Base-by-base conservation (phyloP, 2,888 invertebrate species). In the Ochropleura plecta region DNA sequence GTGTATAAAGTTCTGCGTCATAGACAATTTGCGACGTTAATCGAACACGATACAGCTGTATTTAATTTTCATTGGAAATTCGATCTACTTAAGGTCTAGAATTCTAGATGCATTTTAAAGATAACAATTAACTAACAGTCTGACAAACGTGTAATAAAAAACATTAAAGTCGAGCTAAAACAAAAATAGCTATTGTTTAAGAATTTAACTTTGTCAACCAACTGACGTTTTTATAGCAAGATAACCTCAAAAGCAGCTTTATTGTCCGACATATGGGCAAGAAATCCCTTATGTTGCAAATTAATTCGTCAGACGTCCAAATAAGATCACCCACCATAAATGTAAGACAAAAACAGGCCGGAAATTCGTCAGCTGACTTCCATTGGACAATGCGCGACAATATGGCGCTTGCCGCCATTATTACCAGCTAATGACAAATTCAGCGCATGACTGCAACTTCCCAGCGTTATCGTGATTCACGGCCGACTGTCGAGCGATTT, bases 361-460 rank as follows among this genome's bases (percentile, higher is more conserved):
- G 91, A 93, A 88, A 91, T 92, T 91, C 91, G 93, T 93, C 94
- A 93, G 90, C 90, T 91, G 92, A 86, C 71, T 76, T 76, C 79
- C 75, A 86, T 80, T 84, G 87, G 85, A 93, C 93, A 93, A 93
- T 93, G 88, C 88, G 71, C 80, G 84, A 85, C 85, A 90, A 88
- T 90, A 93, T 89, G 93, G 92, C 88, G 87, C 68, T 82, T 75
- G 86, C 79, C 69, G 84, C 81, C 88, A 85, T 86, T 85, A 88
- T 88, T 86, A 80, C 70, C 82, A 82, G 73, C 88, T 91, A 91
- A 93, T 94, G 91, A 87, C 89, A 90, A 88, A 95, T 95, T 93
- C 95, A 86, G 85, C 82, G 88, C 94, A 94, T 94, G 94, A 88
- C 86, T 86, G 77, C 86, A 78, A 92, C 94, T 93, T 94, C 94